Evolutionary conservation across 2,113 vertebrate species (phyloP).

Genomic region (Spizaetus ornatus): DNA sequence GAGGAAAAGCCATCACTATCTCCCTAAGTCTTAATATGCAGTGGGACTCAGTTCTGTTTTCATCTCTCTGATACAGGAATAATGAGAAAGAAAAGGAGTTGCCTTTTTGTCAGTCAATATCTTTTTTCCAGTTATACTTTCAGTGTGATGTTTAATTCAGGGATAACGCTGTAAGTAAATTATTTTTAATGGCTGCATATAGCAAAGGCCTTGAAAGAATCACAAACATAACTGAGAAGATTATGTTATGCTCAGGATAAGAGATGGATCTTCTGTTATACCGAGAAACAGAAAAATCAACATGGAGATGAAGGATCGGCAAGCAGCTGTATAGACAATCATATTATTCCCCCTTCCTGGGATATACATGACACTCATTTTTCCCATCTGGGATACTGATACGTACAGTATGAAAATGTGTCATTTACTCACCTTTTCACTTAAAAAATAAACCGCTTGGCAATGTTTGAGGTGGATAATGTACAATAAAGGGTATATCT

Average conservation of each 20-base stretch:
- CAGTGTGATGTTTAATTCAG: neutral
- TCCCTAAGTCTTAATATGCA: neutral
- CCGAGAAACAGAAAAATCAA: neutral
- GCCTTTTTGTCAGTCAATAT: neutral
- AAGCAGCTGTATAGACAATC: neutral
- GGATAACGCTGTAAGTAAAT: neutral
- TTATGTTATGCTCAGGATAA: neutral
- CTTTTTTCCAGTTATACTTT: neutral
- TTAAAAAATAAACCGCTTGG: neutral
- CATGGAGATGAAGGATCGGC: neutral
- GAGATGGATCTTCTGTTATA: neutral
- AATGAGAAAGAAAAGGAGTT: neutral
- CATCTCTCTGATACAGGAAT: neutral
- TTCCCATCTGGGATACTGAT: neutral
- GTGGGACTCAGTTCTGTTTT: neutral
- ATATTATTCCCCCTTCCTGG: neutral
- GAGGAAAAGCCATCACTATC: neutral
- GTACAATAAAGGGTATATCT: neutral
- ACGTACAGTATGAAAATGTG: neutral
- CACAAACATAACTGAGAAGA: neutral
- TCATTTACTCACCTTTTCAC: conserved; percentile 3
- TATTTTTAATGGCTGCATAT: neutral
- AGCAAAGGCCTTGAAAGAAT: neutral
- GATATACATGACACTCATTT: neutral
- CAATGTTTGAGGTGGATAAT: neutral